Conservation (phyloP, 1,140 invertebrate genomes). For the Habropoda laboriosa region DNA sequence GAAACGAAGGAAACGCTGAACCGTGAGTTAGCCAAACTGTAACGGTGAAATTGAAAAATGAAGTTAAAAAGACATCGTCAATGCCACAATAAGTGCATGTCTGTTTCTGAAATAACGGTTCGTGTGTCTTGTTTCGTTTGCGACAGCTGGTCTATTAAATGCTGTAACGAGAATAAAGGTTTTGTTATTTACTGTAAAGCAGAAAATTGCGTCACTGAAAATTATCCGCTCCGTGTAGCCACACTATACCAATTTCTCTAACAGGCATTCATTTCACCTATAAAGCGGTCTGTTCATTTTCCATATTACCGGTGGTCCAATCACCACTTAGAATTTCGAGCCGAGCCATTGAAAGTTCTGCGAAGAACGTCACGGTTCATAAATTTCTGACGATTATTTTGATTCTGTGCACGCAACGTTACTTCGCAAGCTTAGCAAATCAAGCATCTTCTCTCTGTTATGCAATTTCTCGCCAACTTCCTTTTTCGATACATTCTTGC, state of each 20-base stretch:
- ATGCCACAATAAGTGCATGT: not conserved
- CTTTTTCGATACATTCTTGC: not conserved
- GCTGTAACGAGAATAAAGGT: slow-evolving; percentile 23
- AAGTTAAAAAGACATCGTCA: not conserved
- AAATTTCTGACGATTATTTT: slow-evolving; percentile 30
- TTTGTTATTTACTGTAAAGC: slow-evolving; percentile 19
- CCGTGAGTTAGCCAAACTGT: not conserved
- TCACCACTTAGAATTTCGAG: not conserved
- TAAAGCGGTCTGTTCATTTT: slow-evolving; percentile 27
- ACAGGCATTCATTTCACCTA: slow-evolving; percentile 28
- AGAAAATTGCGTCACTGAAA: slow-evolving; percentile 35
- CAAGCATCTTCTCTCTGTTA: slow-evolving; percentile 5
- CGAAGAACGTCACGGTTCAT: slow-evolving; percentile 30
- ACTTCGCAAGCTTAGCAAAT: not conserved
- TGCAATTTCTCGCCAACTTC: slow-evolving; percentile 9
- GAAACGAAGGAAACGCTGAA: not conserved
- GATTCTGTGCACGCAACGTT: slow-evolving; percentile 5
- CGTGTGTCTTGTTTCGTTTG: not conserved
- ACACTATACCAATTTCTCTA: not conserved
- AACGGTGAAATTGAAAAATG: not conserved
- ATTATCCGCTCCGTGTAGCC: not conserved
- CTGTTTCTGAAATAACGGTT: slow-evolving; percentile 11
- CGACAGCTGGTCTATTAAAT: slow-evolving; percentile 13
- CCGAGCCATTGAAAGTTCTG: slow-evolving; percentile 17
- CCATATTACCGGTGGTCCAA: not conserved